Evolutionary conservation across 1,140 invertebrate genomes (phyloP), one percentile per base, ranked within the genome.

Genomic region (Cotesia chilonis): DNA sequence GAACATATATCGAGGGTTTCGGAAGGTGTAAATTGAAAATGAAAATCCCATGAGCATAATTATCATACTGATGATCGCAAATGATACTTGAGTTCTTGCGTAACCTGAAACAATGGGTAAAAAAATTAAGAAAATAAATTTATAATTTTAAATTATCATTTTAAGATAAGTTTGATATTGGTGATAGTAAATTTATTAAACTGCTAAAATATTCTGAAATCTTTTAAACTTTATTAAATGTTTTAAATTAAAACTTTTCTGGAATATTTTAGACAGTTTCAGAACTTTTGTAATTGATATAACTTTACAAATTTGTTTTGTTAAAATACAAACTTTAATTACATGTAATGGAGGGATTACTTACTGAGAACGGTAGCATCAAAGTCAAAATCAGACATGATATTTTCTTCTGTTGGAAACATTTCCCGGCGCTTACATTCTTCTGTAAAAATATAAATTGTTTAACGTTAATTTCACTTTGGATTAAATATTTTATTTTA

Each of bases 1-100:
- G 86, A 95, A 95, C 91, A 95, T 96, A 81, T 96, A 96, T 6
- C 95, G 89, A 7, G 94, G 93, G 81, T 96, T 94, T 72, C 90
- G 88, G 82, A 96, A 94, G 4, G 95, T 95, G 79, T 96, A 96
- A 71, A 94, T 89, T 3, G 94, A 95, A 83, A 96, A 95, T 1
- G 90, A 88, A 59, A 94, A 92, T 0, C 93, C 92, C 90, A 96
- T 91, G 35, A 91, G 79, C 91, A 95, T 94, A 7, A 96, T 87
- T 66, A 94, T 89, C 36, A 95, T 82, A 74, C 92, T 94, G 76
- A 96, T 95, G 63, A 95, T 90, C 36, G 93, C 93, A 84, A 96
- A 96, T 0, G 94, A 94, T 20, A 93, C 92, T 84, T 94, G 92
- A 4, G 94, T 94, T 54, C 94, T 89, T 7, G 91, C 92, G 79